These are phyloP conservation scores for Thamnaconus septentrionalis DNA, from an alignment of 2,113 vertebrate genomes.

Conservation along the genomic window DNA sequence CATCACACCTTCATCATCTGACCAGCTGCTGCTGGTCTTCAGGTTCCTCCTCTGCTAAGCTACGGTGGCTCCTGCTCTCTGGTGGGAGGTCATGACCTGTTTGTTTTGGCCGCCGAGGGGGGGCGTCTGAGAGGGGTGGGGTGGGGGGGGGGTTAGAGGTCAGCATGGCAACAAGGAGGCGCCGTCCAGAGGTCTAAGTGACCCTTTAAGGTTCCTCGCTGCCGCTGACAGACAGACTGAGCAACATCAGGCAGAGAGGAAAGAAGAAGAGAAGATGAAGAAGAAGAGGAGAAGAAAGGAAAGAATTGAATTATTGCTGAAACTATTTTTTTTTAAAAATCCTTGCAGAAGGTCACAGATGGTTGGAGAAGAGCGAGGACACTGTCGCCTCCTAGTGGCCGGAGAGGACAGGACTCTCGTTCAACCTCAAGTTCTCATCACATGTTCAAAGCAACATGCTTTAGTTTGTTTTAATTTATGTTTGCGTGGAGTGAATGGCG, in stretches of 20 bases:
- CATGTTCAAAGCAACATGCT: neutral
- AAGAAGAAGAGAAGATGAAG: neutral
- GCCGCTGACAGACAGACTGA: slow-evolving; percentile 35
- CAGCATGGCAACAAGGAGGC: slow-evolving; percentile 15
- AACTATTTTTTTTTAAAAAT: too few species aligned
- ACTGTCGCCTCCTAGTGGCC: slow-evolving; percentile 55
- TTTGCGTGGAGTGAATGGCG: too few species aligned
- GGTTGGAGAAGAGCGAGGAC: slow-evolving; percentile 7
- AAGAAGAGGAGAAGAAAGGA: neutral
- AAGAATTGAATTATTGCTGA: neutral
- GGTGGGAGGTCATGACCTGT: slow-evolving; percentile 49
- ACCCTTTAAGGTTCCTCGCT: slow-evolving; percentile 41
- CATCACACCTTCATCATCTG: too few species aligned
- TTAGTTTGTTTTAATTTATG: neutral
- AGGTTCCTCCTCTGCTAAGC: slow-evolving; percentile 15
- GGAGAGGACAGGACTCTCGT: slow-evolving; percentile 39
- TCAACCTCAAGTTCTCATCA: neutral
- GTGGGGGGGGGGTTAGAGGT: slow-evolving; percentile 58
- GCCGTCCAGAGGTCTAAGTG: slow-evolving; percentile 48
- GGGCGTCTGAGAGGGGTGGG: too few species aligned
- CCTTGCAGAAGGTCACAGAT: too few species aligned
- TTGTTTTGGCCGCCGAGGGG: slow-evolving; percentile 48
- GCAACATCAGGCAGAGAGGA: slow-evolving; percentile 8
- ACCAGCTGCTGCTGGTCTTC: too few species aligned
- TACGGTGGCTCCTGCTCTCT: slow-evolving; percentile 46